Evolutionary conservation across 2,113 vertebrate genomes (phyloP).

Genomic region (Lethenteron camtschaticum): DNA sequence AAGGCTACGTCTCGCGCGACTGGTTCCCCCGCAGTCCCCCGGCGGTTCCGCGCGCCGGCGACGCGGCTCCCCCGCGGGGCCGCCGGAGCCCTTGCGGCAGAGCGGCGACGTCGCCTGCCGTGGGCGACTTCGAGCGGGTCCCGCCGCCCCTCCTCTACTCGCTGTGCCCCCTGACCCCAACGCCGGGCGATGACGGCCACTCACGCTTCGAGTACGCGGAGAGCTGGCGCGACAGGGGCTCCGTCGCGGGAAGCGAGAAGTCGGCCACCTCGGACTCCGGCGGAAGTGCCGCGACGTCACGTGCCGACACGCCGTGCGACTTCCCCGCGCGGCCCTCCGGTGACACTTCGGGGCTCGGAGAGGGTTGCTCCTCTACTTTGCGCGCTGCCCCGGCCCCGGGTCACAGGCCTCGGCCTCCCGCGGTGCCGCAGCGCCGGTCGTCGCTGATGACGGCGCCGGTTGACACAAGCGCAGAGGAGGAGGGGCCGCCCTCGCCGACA

Average conservation of each 20-base stretch:
- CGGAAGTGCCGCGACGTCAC: no score
- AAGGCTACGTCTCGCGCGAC: slow-evolving; percentile 15
- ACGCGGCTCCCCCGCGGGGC: not conserved
- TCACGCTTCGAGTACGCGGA: slow-evolving; percentile 67
- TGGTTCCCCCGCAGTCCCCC: slow-evolving; percentile 45
- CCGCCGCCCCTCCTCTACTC: slow-evolving; percentile 41
- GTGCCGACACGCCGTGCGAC: no score
- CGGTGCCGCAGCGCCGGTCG: slow-evolving; percentile 10
- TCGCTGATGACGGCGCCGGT: slow-evolving; percentile 23
- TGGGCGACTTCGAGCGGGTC: slow-evolving; percentile 41
- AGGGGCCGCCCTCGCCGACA: not conserved
- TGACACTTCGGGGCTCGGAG: no score
- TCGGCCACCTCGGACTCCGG: not conserved
- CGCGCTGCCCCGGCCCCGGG: no score
- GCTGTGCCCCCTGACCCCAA: slow-evolving; percentile 51
- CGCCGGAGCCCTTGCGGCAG: slow-evolving; percentile 65
- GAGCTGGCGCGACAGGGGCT: slow-evolving; percentile 28
- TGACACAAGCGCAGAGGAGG: slow-evolving; percentile 17
- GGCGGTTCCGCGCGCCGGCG: slow-evolving; percentile 34
- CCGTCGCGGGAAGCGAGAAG: no score
- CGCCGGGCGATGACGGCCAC: slow-evolving; percentile 78
- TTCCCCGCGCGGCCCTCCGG: no score
- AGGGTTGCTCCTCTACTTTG: no score
- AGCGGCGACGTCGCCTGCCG: slow-evolving; percentile 48
- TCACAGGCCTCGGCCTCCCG: no score